Percentiles rank a stretch among this genome's conserved stretches.
Evolutionary conservation across 2,797 vertebrate genomes (phyloP).

Genomic region (Myotis findleyi): DNA sequence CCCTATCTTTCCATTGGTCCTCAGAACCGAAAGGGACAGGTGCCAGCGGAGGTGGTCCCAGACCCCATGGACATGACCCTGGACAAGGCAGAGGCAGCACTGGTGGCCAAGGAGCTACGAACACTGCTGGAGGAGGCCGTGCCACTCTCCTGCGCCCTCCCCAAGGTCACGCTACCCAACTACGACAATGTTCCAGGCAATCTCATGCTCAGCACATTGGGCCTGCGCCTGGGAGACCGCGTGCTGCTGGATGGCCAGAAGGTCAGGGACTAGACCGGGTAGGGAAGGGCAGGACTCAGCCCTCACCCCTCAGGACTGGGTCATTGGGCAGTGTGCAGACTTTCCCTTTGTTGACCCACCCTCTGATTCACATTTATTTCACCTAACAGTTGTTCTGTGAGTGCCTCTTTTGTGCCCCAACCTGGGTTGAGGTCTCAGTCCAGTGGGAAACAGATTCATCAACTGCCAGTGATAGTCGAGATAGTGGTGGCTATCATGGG

Average conservation of each 20-base stretch:
- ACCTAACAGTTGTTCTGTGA: neutral
- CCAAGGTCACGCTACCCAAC: constrained; percentile 94
- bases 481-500: neutral
- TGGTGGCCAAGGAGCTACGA: constrained; percentile 95
- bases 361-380: neutral
- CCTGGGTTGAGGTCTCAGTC: neutral
- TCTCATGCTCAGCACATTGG: constrained; percentile 94
- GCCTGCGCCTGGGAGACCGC: constrained; percentile 93
- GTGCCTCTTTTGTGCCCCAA: neutral
- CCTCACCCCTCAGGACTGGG: neutral
- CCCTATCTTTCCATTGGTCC: neutral
- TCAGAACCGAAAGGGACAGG: constrained; percentile 95
- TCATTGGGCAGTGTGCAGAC: neutral
- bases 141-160: constrained; percentile 95
- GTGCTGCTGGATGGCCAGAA: constrained; percentile 93
- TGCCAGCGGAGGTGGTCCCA: constrained; percentile 93
- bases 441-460: neutral
- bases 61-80: constrained; percentile 97
- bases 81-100: constrained; percentile 94
- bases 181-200: constrained; percentile 97
- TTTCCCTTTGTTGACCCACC: neutral
- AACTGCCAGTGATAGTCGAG: neutral
- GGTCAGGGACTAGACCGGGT: constrained; percentile 83
- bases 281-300: neutral
- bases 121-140: constrained; percentile 93